Evolutionary conservation across 2,888 invertebrate genomes (phyloP), one percentile per base, ranked within the genome.

Genomic region (Lumbricus terrestris): DNA sequence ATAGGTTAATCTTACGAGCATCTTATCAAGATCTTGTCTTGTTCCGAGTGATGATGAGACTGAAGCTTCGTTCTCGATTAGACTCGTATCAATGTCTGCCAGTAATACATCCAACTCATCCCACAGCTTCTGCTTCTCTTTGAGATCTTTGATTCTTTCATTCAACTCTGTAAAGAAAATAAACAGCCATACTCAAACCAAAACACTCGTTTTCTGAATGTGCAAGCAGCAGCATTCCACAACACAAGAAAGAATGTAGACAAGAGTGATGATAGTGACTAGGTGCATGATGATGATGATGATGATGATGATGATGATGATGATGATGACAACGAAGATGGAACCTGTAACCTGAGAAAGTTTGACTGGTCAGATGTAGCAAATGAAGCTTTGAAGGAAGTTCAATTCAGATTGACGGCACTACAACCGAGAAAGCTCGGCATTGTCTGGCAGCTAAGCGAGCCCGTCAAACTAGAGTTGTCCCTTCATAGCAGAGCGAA

Each of bases 11-110:
- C 85, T 85, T 85, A 85, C 85, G n/a, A 85, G 85, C 34, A 85
- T 85, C 29, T 85, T 85, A 85, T 85, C 85, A 16, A 85, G 85
- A 85, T 85, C 85, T 85, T 85, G 85, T 37, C 35, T 85, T 85
- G 85, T 85, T 34, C 34, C 34, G 5, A 85, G 85, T 34, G 85
- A 85, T 35, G 85, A 34, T 85, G 85, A 85, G 35, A 85, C 85
- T 15, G 23, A 85, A 85, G 85, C 16, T 35, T 85, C 85, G 37
- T 85, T 85, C 23, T 85, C 85, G 16, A 0, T 85, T 34, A 85
- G 85, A 37, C 85, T 18, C 23, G 35, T 34, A 85, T 85, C 85
- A 35, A 85, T 23, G 16, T 85, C 85, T 20, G n/a, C 37, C 18
- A 85, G 37, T 37, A 85, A 35, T 85, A 8, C 85, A 20, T 85